Conservation (phyloP, 1,140 invertebrate genomes). For the Apis laboriosa region DNA sequence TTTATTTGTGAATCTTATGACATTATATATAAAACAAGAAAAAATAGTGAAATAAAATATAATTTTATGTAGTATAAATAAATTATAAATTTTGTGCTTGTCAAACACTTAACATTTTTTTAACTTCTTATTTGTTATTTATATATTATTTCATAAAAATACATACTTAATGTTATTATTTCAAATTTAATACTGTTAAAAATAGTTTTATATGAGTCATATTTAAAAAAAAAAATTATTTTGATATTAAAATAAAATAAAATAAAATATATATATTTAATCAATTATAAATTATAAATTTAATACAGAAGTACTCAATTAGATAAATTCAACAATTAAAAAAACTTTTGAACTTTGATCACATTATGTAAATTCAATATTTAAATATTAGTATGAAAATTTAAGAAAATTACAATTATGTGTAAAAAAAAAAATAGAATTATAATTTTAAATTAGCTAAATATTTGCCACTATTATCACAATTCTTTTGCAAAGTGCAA, state of each 20-base stretch:
- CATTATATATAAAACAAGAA: conserved; percentile 49
- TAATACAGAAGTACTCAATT: background rate
- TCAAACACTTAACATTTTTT: conserved; percentile 38
- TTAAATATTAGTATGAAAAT: conserved; percentile 38
- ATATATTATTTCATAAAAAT: background rate
- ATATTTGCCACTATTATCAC: conserved; percentile 34
- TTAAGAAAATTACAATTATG: conserved; percentile 47
- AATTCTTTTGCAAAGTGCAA: conserved; percentile 67
- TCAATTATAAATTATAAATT: background rate
- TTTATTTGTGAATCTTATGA: conserved; percentile 59
- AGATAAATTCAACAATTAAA: conserved; percentile 24
- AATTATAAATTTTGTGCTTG: conserved; percentile 35
- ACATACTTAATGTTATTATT: conserved; percentile 5
- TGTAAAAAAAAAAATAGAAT: conserved; percentile 51
- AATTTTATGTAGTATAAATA: conserved; percentile 43
- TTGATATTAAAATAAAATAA: background rate
- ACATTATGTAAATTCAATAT: conserved; percentile 26
- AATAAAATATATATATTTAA: conserved; percentile 5
- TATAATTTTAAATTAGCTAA: conserved; percentile 53
- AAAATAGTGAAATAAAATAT: conserved; percentile 47
- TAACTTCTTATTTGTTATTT: conserved; percentile 1
- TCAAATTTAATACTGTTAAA: conserved; percentile 10
- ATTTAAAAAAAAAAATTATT: conserved; percentile 4
- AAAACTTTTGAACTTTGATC: conserved; percentile 10
- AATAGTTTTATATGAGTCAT: conserved; percentile 30